These are phyloP conservation scores for Metacarcinus magister DNA, from an alignment of 2,888 invertebrate species.

Conservation along the genomic window DNA sequence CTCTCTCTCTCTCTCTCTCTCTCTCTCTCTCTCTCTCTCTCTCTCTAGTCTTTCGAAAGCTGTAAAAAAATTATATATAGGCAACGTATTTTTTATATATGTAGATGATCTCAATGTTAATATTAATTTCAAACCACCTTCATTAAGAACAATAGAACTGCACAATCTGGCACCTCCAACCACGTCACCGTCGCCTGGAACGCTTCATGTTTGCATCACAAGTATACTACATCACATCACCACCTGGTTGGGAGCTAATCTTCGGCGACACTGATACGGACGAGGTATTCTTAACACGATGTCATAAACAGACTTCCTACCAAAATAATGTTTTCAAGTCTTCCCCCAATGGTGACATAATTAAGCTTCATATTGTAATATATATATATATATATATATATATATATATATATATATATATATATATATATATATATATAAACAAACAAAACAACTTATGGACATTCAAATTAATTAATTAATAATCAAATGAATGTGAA, in stretches of 20 bases:
- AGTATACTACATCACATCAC: neutral
- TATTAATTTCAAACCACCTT: neutral
- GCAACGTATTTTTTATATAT: neutral
- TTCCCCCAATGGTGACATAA: neutral
- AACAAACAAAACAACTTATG: neutral
- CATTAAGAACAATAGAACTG: neutral
- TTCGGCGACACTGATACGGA: neutral
- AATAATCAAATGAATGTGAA: neutral
- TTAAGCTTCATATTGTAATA: neutral
- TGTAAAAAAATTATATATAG: neutral
- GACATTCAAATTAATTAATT: neutral
- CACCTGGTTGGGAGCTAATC: neutral
- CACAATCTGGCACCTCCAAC: neutral
- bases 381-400: no score
- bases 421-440: no score
- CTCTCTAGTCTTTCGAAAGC: neutral
- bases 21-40: conserved; percentile 39
- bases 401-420: no score
- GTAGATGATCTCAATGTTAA: neutral
- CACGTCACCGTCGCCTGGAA: neutral
- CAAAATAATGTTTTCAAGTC: neutral
- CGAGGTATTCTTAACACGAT: neutral
- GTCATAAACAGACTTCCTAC: no score
- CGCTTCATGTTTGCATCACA: neutral
- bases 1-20: conserved; percentile 39